Evolutionary conservation across 2,113 vertebrate species (phyloP).

Genomic region (Lucifuga dentata): DNA sequence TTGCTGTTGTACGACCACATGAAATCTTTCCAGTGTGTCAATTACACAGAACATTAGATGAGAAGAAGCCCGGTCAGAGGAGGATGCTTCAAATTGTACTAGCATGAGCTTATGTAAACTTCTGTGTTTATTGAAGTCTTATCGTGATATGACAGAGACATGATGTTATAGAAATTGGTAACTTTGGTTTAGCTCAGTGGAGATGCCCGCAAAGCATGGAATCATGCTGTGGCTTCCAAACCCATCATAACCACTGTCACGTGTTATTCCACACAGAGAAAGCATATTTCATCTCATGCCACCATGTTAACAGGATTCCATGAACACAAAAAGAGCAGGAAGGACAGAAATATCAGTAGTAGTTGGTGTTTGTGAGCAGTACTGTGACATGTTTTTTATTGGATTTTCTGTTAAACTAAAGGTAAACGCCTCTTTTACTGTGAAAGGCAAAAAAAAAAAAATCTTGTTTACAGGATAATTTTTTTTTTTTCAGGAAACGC

Average conservation of each 20-base stretch:
- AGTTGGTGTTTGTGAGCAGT: no score
- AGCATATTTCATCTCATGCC: constrained; percentile 1
- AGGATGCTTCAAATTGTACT: constrained; percentile 33
- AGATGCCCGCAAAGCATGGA: not conserved
- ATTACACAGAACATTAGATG: constrained; percentile 61
- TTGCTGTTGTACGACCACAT: constrained; percentile 41
- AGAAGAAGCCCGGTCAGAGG: constrained; percentile 50
- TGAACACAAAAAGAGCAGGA: no score
- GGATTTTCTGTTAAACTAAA: no score
- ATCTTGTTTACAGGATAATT: no score
- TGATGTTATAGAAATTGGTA: not conserved
- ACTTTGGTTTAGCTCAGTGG: not conserved
- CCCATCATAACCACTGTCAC: constrained; percentile 1
- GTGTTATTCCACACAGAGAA: constrained; percentile 8
- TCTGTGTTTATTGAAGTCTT: not conserved
- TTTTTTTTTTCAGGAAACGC: no score
- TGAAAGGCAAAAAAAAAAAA: no score
- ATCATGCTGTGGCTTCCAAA: constrained; percentile 3
- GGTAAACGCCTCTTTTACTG: no score
- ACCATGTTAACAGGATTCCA: not conserved
- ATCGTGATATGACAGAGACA: constrained; percentile 1
- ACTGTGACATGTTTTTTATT: no score
- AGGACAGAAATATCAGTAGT: no score
- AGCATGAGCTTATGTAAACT: constrained; percentile 34
- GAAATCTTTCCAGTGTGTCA: constrained; percentile 62